Percentiles rank a stretch among this genome's conserved stretches.
Conservation (phyloP, 2,113 vertebrate genomes). For the Marcusenius ussheri region DNA sequence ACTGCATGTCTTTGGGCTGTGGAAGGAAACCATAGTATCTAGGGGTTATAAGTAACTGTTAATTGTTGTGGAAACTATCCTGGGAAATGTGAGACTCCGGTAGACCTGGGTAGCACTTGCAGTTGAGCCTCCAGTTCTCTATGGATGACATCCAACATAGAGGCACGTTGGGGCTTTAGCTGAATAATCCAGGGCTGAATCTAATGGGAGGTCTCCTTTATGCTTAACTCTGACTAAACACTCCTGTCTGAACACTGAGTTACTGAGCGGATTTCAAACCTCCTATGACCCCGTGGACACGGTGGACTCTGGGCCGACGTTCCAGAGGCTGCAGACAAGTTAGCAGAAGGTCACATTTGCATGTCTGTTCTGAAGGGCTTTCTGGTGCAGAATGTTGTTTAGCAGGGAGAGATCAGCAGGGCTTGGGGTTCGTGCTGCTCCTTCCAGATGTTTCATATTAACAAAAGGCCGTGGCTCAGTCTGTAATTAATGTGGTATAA, state of each 20-base stretch:
- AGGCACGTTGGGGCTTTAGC: not conserved
- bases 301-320: not conserved
- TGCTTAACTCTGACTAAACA: not conserved
- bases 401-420: not conserved
- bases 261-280: not conserved
- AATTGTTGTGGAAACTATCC: not conserved
- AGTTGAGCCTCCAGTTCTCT: not conserved
- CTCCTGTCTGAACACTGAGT: not conserved
- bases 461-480: not conserved
- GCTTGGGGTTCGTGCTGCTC: not conserved
- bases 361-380: slow-evolving; percentile 2
- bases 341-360: slow-evolving; percentile 5
- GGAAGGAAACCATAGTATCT: not conserved
- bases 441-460: not conserved
- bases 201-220: not conserved
- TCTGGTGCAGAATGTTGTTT: slow-evolving; percentile 1
- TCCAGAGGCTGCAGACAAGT: not conserved
- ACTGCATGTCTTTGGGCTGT: not conserved
- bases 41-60: not conserved
- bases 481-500: not conserved
- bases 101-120: not conserved
- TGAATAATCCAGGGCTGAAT: not conserved
- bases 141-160: not conserved
- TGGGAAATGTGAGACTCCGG: not conserved
- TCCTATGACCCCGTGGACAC: not conserved